phyloP scores from a whole-genome alignment of 2,888 invertebrate genomes.

The Plagiodera versicolora region DNA sequence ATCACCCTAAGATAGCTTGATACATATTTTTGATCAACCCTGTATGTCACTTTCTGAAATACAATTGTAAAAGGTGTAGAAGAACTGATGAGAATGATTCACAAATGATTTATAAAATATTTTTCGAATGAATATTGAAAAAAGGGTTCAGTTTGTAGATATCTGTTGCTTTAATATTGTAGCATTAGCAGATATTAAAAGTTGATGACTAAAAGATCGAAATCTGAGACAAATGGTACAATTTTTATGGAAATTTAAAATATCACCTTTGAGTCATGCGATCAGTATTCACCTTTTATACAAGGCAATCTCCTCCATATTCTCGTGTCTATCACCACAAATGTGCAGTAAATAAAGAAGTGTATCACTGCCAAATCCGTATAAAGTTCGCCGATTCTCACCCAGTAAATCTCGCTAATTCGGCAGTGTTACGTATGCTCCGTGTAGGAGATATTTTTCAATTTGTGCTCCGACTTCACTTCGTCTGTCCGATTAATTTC shows the following conservation, averaged over 20 bases:
- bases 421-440: constrained; percentile 39
- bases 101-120: too few species aligned
- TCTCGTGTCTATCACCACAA: neutral
- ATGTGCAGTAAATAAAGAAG: neutral
- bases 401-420: constrained; percentile 36
- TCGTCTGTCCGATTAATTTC: constrained; percentile 52
- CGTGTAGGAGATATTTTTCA: constrained; percentile 51
- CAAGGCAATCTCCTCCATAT: neutral
- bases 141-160: too few species aligned
- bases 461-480: constrained; percentile 46
- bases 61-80: too few species aligned
- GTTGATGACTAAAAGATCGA: too few species aligned
- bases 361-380: constrained; percentile 30
- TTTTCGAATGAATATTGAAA: too few species aligned
- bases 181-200: too few species aligned
- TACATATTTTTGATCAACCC: too few species aligned
- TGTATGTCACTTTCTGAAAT: too few species aligned
- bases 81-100: too few species aligned
- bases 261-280: neutral
- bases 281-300: neutral
- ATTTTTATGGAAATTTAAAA: neutral
- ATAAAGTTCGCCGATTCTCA: constrained; percentile 26
- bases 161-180: too few species aligned
- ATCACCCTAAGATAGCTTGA: too few species aligned
- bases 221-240: too few species aligned